Evolutionary conservation across 2,113 vertebrate genomes (phyloP).

Genomic region (Rhodinocichla rosea): DNA sequence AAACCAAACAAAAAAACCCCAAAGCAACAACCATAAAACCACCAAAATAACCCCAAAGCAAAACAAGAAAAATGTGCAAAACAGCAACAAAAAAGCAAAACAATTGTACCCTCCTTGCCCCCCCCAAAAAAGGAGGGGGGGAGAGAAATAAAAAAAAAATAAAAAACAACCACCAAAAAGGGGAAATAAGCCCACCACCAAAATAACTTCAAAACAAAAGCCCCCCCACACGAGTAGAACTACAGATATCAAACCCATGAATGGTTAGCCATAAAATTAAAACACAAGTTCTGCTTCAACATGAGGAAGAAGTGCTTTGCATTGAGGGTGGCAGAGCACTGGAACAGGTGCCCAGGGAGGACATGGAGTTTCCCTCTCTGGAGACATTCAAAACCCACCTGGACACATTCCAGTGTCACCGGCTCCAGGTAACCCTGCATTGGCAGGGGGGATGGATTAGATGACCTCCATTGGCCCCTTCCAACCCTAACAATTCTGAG

Average conservation of each 20-base stretch:
- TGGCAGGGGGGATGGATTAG: background rate
- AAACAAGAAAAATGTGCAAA: background rate
- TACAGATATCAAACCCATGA: no score
- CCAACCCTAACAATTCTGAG: background rate
- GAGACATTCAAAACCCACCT: background rate
- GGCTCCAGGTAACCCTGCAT: background rate
- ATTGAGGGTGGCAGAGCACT: background rate
- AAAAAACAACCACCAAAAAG: background rate
- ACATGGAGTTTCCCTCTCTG: background rate
- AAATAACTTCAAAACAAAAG: background rate
- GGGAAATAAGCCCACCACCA: fast-evolving
- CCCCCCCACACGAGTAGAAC: fast-evolving
- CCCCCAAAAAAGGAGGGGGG: no score
- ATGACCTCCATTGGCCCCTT: background rate
- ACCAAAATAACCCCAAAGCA: background rate
- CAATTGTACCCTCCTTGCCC: no score
- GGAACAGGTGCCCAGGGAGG: background rate
- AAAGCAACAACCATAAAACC: background rate
- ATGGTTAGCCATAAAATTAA: background rate
- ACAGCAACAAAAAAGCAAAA: background rate
- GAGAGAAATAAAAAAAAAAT: background rate
- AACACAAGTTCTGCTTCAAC: fast-evolving
- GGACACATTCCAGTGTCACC: background rate
- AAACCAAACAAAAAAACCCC: background rate
- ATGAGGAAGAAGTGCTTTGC: background rate